Evolutionary conservation across 2,888 invertebrate genomes (phyloP), one percentile per base, ranked within the genome.

Genomic region (Metalampra italica): DNA sequence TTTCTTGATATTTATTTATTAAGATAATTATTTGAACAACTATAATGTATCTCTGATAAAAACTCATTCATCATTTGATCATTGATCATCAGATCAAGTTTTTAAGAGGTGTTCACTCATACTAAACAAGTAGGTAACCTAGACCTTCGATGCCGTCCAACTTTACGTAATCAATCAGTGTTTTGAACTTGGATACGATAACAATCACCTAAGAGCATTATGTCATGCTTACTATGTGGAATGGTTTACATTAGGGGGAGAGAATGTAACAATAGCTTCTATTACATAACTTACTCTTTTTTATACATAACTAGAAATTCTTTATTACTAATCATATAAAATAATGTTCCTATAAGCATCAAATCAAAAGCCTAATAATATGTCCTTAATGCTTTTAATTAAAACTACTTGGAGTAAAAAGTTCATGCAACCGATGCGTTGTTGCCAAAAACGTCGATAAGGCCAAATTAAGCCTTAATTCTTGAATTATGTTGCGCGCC

Each of bases 101-200:
- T n/a, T n/a, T n/a, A n/a, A n/a, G n/a, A n/a, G n/a, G n/a, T n/a
- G n/a, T n/a, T n/a, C n/a, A n/a, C n/a, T n/a, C n/a, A n/a, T n/a
- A n/a, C n/a, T n/a, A n/a, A n/a, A n/a, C 22, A 5, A 5, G 22
- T 22, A 3, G 22, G 22, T 22, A 22, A 22, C 22, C 22, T 22
- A 2, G 22, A 22, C 2, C 22, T 5, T 3, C 55, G 62, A 60
- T 57, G 62, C 49, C 59, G 56, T 56, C 62, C 63, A 64, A 64
- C 63, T 68, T 65, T 60, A 60, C 56, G 65, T 64, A 71, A 78
- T 75, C 75, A 72, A 71, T 76, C 67, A 68, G 60, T 57, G 63
- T 59, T 62, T 61, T 57, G 54, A 66, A 62, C 53, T 54, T 50
- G 55, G 49, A 50, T 54, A 54, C 50, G 57, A 60, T 60, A 59